Percentiles rank a stretch among this genome's conserved stretches.
Evolutionary conservation across 37 sponge, comb jelly and placozoan species (phyloP).

Genomic region (Theonella swinhoei): DNA sequence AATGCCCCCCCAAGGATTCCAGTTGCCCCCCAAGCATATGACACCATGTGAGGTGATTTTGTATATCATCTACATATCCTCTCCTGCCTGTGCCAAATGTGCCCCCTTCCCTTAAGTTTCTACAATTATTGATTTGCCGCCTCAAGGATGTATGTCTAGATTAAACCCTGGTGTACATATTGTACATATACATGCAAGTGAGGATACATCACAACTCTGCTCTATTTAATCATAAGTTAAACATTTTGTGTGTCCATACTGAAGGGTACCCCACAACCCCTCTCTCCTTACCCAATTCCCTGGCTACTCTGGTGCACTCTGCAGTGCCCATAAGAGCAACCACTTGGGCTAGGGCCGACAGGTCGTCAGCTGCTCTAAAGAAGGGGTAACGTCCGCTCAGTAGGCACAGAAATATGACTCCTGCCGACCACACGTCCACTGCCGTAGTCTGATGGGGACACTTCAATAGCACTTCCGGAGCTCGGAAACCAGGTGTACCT

Average conservation of each 20-base stretch:
- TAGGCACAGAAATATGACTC: conserved; percentile 85
- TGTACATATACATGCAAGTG: too few relatives aligned
- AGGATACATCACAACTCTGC: not conserved
- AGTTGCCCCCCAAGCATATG: too few relatives aligned
- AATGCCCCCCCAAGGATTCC: too few relatives aligned
- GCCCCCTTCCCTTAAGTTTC: too few relatives aligned
- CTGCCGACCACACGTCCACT: conserved; percentile 91
- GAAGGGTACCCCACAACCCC: too few relatives aligned
- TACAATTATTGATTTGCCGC: too few relatives aligned
- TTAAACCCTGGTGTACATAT: too few relatives aligned
- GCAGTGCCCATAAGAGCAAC: conserved; percentile 51
- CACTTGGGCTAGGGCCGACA: conserved; percentile 88
- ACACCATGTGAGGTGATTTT: too few relatives aligned
- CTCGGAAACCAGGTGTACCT: conserved; percentile 94
- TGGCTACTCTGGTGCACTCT: conserved; percentile 43
- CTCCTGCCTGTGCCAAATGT: too few relatives aligned
- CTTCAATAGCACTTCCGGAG: conserved; percentile 87
- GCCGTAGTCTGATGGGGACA: conserved; percentile 79
- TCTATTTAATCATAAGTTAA: not conserved
- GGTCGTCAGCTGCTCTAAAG: conserved; percentile 94
- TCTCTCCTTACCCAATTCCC: conserved; percentile 27
- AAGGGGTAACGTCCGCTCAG: conserved; percentile 94
- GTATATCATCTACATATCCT: too few relatives aligned
- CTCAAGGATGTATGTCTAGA: too few relatives aligned
- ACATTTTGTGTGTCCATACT: not conserved